These are phyloP conservation scores for Silurus lanzhouensis DNA, from an alignment of 2,797 vertebrate genomes.

Conservation along the genomic window DNA sequence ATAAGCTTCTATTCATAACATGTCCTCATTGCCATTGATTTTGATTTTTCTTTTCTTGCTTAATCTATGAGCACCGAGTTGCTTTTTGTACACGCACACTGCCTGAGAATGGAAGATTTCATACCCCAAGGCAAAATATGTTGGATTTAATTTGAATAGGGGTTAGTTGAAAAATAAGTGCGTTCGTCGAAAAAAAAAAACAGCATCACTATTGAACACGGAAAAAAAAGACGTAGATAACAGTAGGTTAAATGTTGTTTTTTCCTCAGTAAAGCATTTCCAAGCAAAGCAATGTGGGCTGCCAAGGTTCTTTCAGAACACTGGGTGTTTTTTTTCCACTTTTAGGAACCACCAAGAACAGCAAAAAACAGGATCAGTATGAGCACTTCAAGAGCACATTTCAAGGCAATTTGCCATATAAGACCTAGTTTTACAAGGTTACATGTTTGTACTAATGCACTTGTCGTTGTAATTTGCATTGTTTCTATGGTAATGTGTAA, in stretches of 20 bases:
- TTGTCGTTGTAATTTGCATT: neutral
- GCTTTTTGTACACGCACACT: neutral
- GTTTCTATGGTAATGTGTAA: neutral
- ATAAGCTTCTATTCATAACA: neutral
- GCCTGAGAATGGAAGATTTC: neutral
- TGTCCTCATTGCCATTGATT: neutral
- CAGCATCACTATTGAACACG: neutral
- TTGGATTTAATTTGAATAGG: neutral
- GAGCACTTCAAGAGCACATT: neutral
- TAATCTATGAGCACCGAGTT: neutral
- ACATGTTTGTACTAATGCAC: neutral
- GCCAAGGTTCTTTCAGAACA: conserved; percentile 55
- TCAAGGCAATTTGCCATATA: neutral
- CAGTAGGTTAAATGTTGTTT: neutral
- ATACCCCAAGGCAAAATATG: neutral
- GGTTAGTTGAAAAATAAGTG: neutral
- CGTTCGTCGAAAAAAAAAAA: neutral
- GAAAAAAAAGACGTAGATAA: conserved; percentile 27
- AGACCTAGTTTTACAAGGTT: neutral
- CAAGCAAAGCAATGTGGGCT: conserved; percentile 60
- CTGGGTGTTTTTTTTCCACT: conserved; percentile 40
- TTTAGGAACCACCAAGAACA: conserved; percentile 41
- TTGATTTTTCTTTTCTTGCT: neutral
- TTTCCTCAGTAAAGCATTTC: conserved; percentile 35
- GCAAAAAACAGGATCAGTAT: neutral